These are phyloP conservation scores for Pygoscelis adeliae DNA, from an alignment of 2,113 vertebrate genomes.

Conservation along the genomic window DNA sequence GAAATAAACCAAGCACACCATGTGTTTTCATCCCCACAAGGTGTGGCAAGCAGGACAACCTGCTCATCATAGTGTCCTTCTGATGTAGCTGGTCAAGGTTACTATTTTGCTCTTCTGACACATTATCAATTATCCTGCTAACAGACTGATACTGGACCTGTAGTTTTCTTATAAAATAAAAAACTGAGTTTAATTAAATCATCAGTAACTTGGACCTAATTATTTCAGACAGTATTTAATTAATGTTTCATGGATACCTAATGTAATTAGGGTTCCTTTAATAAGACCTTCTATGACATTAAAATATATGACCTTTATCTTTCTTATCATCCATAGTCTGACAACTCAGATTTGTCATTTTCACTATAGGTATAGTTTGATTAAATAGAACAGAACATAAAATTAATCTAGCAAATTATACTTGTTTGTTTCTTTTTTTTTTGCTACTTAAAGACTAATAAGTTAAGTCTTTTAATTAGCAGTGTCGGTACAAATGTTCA, in stretches of 20 bases:
- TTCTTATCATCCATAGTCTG: conserved; percentile 88
- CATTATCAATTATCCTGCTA: conserved; percentile 92
- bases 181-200: conserved; percentile 93
- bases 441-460: conserved; percentile 79
- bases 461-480: conserved; percentile 91
- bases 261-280: conserved; percentile 96
- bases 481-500: conserved; percentile 73
- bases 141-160: conserved; percentile 79
- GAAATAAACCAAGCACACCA: background rate
- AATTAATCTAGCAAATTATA: conserved; percentile 97
- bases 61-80: conserved; percentile 11
- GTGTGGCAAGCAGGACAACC: background rate
- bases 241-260: conserved; percentile 96
- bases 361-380: conserved; percentile 85
- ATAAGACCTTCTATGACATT: conserved; percentile 92
- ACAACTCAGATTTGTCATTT: conserved; percentile 95
- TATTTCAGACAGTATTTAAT: conserved; percentile 98
- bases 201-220: conserved; percentile 94
- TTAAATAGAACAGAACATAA: conserved; percentile 82
- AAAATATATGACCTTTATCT: conserved; percentile 97
- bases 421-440: conserved; percentile 94
- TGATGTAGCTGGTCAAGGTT: conserved; percentile 81
- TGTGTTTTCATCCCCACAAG: background rate
- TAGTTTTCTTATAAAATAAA: conserved; percentile 86
- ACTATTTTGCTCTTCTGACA: conserved; percentile 81